Base-by-base conservation (phyloP, 2,113 vertebrate species). In the Campylomormyrus tamandua region DNA sequence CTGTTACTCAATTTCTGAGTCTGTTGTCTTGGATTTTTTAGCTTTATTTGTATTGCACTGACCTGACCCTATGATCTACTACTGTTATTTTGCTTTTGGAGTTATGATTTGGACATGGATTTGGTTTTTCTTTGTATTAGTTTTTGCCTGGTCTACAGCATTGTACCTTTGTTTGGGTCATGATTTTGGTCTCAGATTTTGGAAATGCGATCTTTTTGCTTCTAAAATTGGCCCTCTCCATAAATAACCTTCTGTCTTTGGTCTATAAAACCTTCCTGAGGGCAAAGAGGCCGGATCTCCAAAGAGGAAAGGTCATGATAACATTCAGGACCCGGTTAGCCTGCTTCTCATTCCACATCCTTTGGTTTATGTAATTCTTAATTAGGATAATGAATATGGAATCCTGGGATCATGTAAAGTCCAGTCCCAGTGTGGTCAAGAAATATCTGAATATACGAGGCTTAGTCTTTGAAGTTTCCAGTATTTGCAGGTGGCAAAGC, bases 291-390 rank as follows among this genome's bases (percentile, higher is more conserved):
- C 3, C 46, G 13, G n/a, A 31, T 56, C 11, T 27, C 21, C 90
- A 35, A 88, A 58, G 50, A 53, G 58, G 49, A 27, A 87, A 87
- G 21, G 45, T 90, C 87, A 89, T 74, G 56, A 42, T 85, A 89
- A 89, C 66, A 56, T 27, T 88, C 74, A 84, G 39, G 48, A 88
- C 80, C 83, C 17, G 45, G 88, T 56, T 62, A 89, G 42, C 46
- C 31, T 53, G 45, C 27, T 50, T 46, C 83, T 90, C 58, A 39
- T 45, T 50, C 42, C 58, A 39, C 21, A 87, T 84, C 56, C 87
- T 58, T 58, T 21, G 31, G 62, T 53, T 46, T 35, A 88, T 42
- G 31, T 70, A 84, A 86, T 89, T 66, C 49, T 66, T 56, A 89
- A 77, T 85, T 88, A 85, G 45, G 42, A 49, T 19, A 24, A 52